phyloP scores from a whole-genome alignment of 2,888 invertebrate species.

The Morpho deidamia region DNA sequence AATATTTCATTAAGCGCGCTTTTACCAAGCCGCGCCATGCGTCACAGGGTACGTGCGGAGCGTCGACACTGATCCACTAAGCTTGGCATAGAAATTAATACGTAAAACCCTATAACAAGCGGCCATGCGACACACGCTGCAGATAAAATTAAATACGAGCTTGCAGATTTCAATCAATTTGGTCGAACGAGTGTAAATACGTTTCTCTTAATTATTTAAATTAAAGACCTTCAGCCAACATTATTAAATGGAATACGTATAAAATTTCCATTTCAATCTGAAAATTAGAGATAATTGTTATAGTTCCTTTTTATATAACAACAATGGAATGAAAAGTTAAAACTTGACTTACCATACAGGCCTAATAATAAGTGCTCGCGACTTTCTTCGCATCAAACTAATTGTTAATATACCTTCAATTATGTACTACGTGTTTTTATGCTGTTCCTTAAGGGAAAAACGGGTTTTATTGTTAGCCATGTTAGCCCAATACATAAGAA shows the following conservation, averaged over 20 bases:
- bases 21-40: slow-evolving; percentile 58
- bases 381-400: no score
- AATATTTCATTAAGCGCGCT: slow-evolving; percentile 73
- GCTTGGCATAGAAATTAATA: slow-evolving; percentile 70
- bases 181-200: not conserved
- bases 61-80: slow-evolving; percentile 66
- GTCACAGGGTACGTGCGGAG: slow-evolving; percentile 62
- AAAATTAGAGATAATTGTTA: not conserved
- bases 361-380: no score
- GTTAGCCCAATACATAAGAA: no score
- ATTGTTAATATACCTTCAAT: no score
- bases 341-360: no score
- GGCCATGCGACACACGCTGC: slow-evolving; percentile 37
- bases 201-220: not conserved
- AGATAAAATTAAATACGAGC: slow-evolving; percentile 15
- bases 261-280: not conserved
- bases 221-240: not conserved
- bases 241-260: not conserved
- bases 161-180: slow-evolving; percentile 3
- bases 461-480: no score
- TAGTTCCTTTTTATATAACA: not conserved
- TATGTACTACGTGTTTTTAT: no score
- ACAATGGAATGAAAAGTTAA: no score
- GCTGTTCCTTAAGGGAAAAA: no score
- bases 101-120: slow-evolving; percentile 44